These are phyloP conservation scores for Nomada hirtipes DNA, from an alignment of 2,888 invertebrate genomes.

Conservation along the genomic window DNA sequence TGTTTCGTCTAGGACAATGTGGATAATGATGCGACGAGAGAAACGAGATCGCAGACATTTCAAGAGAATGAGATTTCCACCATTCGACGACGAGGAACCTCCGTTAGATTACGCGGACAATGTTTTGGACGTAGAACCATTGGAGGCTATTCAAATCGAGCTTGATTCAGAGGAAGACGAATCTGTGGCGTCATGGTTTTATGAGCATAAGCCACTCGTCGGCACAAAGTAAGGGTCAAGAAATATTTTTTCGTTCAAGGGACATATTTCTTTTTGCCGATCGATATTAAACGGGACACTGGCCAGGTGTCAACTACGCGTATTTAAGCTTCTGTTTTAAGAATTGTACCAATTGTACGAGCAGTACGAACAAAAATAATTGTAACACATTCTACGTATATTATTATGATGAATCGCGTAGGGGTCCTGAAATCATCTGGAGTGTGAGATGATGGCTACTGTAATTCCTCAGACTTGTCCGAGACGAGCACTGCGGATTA, in stretches of 20 bases:
- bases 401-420: slow-evolving; percentile 83
- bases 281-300: too few species aligned
- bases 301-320: too few species aligned
- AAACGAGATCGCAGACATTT: slow-evolving; percentile 99
- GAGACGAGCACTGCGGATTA: slow-evolving; percentile 73
- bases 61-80: slow-evolving; percentile 99
- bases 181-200: slow-evolving; percentile 98
- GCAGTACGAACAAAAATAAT: too few species aligned
- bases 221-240: slow-evolving; percentile 90
- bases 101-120: slow-evolving; percentile 99
- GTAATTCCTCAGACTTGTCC: slow-evolving; percentile 74
- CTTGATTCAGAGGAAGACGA: slow-evolving; percentile 97
- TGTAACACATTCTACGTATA: neutral
- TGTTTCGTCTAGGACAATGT: slow-evolving; percentile 93
- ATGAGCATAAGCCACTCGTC: slow-evolving; percentile 98
- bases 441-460: slow-evolving; percentile 80
- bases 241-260: neutral
- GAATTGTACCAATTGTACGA: too few species aligned
- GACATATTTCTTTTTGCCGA: too few species aligned
- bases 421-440: slow-evolving; percentile 84
- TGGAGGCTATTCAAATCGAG: slow-evolving; percentile 99
- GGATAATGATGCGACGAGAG: slow-evolving; percentile 99
- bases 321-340: too few species aligned
- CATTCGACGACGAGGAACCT: slow-evolving; percentile 99
- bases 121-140: slow-evolving; percentile 98